Conservation (phyloP, 2,797 vertebrate species). For the Sebastes cheni region DNA sequence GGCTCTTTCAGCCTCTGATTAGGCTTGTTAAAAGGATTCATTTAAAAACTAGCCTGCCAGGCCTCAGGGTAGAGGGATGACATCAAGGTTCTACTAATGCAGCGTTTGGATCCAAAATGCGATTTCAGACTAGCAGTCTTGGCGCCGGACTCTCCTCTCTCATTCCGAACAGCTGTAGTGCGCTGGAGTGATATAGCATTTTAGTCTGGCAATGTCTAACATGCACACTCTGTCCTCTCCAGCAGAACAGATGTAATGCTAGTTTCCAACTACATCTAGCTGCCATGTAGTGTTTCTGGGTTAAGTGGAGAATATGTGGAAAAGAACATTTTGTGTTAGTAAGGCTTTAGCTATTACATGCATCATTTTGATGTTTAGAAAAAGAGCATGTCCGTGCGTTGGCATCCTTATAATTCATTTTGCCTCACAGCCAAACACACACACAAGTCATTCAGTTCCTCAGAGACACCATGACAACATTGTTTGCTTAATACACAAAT, state of each 20-base stretch:
- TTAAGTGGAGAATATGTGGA: constrained; percentile 52
- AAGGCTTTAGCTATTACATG: constrained; percentile 17
- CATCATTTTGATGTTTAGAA: constrained; percentile 3
- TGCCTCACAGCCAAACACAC: constrained; percentile 4
- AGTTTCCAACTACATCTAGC: constrained; percentile 44
- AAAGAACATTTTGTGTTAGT: constrained; percentile 7
- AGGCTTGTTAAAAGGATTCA: constrained; percentile 68
- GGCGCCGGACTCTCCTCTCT: constrained; percentile 43
- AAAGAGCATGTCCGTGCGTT: not conserved
- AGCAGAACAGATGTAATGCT: constrained; percentile 56
- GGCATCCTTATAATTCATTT: constrained; percentile 5
- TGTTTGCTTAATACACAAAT: constrained; percentile 51
- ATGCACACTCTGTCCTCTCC: constrained; percentile 15
- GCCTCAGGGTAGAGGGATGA: constrained; percentile 54
- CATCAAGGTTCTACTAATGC: constrained; percentile 69
- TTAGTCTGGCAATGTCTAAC: constrained; percentile 42
- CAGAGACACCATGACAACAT: constrained; percentile 19
- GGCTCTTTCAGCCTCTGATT: constrained; percentile 59
- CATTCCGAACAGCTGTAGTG: constrained; percentile 54
- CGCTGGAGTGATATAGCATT: constrained; percentile 57
- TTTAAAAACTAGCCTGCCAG: constrained; percentile 65
- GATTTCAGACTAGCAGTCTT: constrained; percentile 63
- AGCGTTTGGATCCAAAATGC: constrained; percentile 67
- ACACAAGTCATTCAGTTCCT: constrained; percentile 18
- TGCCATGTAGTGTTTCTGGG: constrained; percentile 43